These are phyloP conservation scores for Neoseiulus cucumeris DNA, from an alignment of 1,140 invertebrate genomes.

Conservation along the genomic window DNA sequence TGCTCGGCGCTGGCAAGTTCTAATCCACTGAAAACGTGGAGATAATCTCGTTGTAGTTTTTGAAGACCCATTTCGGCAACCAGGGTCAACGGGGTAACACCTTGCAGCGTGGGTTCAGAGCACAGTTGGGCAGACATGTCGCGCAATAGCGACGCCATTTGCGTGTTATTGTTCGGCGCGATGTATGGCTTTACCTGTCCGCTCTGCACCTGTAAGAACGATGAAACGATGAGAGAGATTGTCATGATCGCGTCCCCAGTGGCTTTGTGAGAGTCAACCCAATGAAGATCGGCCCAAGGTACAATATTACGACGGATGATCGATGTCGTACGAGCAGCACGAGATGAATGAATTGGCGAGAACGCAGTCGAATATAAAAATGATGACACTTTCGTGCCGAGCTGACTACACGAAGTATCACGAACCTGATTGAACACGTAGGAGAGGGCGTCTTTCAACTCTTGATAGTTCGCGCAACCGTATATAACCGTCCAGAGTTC, in stretches of 20 bases:
- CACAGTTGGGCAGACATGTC: constrained; percentile 6
- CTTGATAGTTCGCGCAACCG: constrained; percentile 5
- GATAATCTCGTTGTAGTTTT: constrained; percentile 6
- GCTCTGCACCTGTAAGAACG: not conserved
- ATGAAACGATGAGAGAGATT: no score
- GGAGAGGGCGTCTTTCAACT: not conserved
- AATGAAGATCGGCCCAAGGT: no score
- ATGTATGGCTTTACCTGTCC: constrained; percentile 2
- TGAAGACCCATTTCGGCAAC: constrained; percentile 2
- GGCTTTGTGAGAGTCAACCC: no score
- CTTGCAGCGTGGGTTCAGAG: not conserved
- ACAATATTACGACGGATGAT: no score
- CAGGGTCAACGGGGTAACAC: not conserved
- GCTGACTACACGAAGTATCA: no score
- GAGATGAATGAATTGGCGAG: no score
- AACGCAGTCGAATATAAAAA: no score
- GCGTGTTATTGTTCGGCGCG: constrained; percentile 3
- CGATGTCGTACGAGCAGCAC: no score
- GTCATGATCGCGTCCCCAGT: no score
- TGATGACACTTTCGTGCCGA: no score
- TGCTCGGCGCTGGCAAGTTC: constrained; percentile 3
- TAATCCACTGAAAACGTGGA: constrained; percentile 1
- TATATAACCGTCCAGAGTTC: not conserved
- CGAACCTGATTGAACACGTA: constrained; percentile 5
- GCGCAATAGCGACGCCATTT: not conserved